Base-by-base conservation (phyloP, 2,888 invertebrate genomes). In the Sesia bembeciformis region DNA sequence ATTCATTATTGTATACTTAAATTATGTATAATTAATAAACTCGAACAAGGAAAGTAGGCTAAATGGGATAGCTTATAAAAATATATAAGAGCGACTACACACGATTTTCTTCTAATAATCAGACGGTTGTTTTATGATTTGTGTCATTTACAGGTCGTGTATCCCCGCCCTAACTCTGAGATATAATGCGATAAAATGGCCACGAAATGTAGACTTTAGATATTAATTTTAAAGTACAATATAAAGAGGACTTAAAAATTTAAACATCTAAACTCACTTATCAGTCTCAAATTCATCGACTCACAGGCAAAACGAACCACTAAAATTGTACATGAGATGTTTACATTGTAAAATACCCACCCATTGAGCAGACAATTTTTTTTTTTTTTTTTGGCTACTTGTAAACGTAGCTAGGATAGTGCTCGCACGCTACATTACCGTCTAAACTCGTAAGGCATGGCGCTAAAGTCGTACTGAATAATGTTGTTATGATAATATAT, bases 211-310 rank as follows among this genome's bases (percentile, higher is more conserved):
- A 46, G n/a, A 5, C 4, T 42, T 42, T 42, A 43, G 7, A 7
- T 23, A 43, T 50, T 5, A 50, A 50, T 50, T 50, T 38, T 4
- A 50, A 5, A 38, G 4, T 39, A 50, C 50, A 39, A 50, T 50
- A 50, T 39, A 39, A 66, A 71, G 58, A 70, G 60, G 67, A 72
- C 70, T 67, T 75, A 77, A 67, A 68, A 43, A 49, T 39, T 49
- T 40, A 49, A 23, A 70, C 70, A 69, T 74, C 74, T 76, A 72
- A 73, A 74, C 74, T 79, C 81, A 77, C 78, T 67, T 77, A 76
- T 56, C 86, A 86, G 86, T 86, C 86, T 86, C 86, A 83, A 78
- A 72, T 71, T 64, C 69, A 61, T 63, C 67, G 66, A 68, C 68
- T 63, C 54, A 64, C 58, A 55, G 55, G 57, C 58, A 54, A 51